A percentile compares a stretch with the other conserved stretches of the same genome.
These are phyloP conservation scores for Neolamprologus devosi DNA, from an alignment of 2,113 vertebrate species.

Conservation along the genomic window DNA sequence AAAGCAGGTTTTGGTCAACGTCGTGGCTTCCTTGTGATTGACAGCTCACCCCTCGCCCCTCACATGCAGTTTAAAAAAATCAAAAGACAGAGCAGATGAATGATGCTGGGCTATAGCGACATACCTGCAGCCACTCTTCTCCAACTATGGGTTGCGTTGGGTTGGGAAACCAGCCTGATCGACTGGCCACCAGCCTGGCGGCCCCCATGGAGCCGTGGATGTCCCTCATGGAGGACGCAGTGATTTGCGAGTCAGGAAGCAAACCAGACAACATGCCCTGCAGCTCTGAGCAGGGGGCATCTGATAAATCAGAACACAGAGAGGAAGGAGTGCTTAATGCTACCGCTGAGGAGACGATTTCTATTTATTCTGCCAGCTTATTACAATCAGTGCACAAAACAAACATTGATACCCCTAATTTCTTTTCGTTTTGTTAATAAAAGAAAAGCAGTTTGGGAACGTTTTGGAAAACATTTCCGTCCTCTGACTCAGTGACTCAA, in stretches of 20 bases:
- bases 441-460: background rate
- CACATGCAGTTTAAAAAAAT: background rate
- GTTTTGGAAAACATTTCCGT: background rate
- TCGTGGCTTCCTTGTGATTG: background rate
- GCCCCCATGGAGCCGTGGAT: conserved; percentile 89
- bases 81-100: background rate
- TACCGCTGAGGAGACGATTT: background rate
- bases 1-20: background rate
- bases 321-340: background rate
- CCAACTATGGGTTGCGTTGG: conserved; percentile 83
- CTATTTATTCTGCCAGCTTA: background rate
- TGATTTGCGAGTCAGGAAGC: conserved; percentile 89
- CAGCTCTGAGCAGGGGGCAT: conserved; percentile 89
- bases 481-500: background rate
- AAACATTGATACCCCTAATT: background rate
- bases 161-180: conserved; percentile 91
- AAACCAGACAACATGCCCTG: conserved; percentile 94
- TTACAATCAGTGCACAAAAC: background rate
- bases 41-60: background rate
- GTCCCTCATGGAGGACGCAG: conserved; percentile 87
- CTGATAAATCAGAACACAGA: conserved; percentile 60
- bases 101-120: background rate
- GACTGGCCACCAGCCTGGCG: conserved; percentile 89
- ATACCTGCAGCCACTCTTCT: conserved; percentile 89
- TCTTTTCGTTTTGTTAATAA: background rate